Evolutionary conservation across 2,797 vertebrate genomes (phyloP).

Genomic region (Siniperca undulata): DNA sequence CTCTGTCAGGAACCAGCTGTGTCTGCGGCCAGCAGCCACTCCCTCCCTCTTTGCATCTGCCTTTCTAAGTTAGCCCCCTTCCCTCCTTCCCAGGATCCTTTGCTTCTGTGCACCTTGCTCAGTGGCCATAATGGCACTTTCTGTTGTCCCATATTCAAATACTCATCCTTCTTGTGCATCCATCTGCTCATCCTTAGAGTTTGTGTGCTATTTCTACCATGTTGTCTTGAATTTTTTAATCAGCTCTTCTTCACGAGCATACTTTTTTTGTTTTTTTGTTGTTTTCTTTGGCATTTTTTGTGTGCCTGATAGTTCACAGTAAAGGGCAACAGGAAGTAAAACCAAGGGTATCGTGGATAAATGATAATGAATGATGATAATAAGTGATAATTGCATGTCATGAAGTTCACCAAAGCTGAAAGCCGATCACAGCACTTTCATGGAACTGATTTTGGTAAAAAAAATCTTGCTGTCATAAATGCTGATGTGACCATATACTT

Average conservation of each 20-base stretch:
- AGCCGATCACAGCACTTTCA: background rate
- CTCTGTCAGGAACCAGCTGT: constrained; percentile 95
- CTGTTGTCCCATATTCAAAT: constrained; percentile 12
- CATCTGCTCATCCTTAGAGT: background rate
- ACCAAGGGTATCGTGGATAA: background rate
- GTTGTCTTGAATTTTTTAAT: background rate
- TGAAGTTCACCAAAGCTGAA: background rate
- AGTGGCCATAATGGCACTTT: background rate
- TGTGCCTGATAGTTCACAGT: constrained; percentile 1
- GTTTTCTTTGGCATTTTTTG: background rate
- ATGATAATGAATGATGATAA: background rate
- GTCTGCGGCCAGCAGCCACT: constrained; percentile 76
- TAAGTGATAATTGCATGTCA: background rate
- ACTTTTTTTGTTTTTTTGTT: background rate
- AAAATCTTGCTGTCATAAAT: background rate
- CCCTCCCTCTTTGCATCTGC: constrained; percentile 55
- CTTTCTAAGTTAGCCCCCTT: constrained; percentile 9
- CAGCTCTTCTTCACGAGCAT: background rate
- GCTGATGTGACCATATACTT: background rate
- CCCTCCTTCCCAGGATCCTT: constrained; percentile 24
- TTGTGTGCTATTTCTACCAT: background rate
- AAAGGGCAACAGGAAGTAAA: background rate
- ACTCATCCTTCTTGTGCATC: background rate
- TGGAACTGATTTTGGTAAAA: background rate
- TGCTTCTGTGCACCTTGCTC: constrained; percentile 55